Base-by-base conservation (phyloP, 2,888 invertebrate species). In the Dryadula phaetusa region DNA sequence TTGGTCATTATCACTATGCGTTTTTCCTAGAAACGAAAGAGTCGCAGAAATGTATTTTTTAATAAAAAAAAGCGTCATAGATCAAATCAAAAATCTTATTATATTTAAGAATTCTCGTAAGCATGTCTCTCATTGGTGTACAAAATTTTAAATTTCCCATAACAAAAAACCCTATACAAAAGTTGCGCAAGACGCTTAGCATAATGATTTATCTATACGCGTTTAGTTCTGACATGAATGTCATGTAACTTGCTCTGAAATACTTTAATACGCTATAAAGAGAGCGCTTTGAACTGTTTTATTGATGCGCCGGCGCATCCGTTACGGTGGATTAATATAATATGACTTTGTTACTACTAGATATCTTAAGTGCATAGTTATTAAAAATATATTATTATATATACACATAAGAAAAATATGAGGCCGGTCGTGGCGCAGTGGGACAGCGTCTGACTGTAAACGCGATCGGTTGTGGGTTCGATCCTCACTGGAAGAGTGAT, bases 251-350 rank as follows among this genome's bases (percentile, higher is more conserved):
- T 53, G 44, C 44, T 44, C 42, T 66, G 44, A 61, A 65, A 65
- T 46, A 47, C 58, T 72, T 69, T 70, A 66, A 64, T 66, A 64
- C 61, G 62, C 69, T 61, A 61, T 70, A 69, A 66, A 66, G 63
- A 42, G 63, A 69, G 47, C 40, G 61, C 70, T 70, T 70, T 70
- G 70, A 70, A 69, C 69, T 66, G 47, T 69, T 70, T 70, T 70
- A 69, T 70, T 44, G 67, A 54, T 66, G 67, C 67, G 62, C 62
- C 46, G 56, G 63, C 67, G 67, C 67, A 67, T 67, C 67, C 67
- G 67, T 18, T 37, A 18, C 22, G 18, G 47, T 40, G 12, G 25
- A 34, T 67, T 37, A 25, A 28, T 47, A 42, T 62, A 62, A 22
- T 47, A 47, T 60, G 28, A 32, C 60, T 60, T 60, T 60, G 60